Base-by-base conservation (phyloP, 2,888 invertebrate species). In the Mystacides longicornis region DNA sequence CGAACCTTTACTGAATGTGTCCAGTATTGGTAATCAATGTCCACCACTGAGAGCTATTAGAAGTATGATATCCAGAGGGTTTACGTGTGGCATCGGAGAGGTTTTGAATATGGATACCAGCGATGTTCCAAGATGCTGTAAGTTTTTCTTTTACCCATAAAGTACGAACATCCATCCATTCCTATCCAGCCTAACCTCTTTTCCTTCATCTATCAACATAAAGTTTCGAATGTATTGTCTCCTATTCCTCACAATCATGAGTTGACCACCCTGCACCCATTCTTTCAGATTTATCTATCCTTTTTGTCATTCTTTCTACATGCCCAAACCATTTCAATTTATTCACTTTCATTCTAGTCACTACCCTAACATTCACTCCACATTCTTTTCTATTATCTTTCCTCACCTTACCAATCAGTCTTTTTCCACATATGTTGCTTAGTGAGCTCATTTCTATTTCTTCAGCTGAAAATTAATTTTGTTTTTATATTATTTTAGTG, bases 71-170 rank as follows among this genome's bases (percentile, higher is more conserved):
- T 79, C 84, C 0, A 82, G 93, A 66, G 96, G 96, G 57, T 97
- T 96, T 67, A 92, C 93, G 33, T 97, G 96, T 65, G 91, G 87
- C 64, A 83, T 90, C 52, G 96, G 96, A 2, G 95, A 96, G 78
- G 94, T 96, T 7, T 74, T 97, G 3, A 93, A 95, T 67, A 93
- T 91, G 86, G 92, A 93, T 64, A 89, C 91, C 0, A 90, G 87
- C 64, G 90, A 91, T 67, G 92, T 93, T 49, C 91, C 96, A 20
- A 80, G 94, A 74, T 96, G 96, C 78, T 79, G 90, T 90, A 76
- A 85, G 88, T 84, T 65, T 49, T 43, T 2, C 16, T n/a, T 11
- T 27, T n/a, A 18, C 16, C 16, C 20, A 45, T 21, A 20, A 7
- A 20, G 20, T 7, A 37, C 14, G 16, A n/a, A n/a, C 16, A 4